Evolutionary conservation across 2,888 invertebrate species (phyloP).

Genomic region (Machimus atricapillus): DNA sequence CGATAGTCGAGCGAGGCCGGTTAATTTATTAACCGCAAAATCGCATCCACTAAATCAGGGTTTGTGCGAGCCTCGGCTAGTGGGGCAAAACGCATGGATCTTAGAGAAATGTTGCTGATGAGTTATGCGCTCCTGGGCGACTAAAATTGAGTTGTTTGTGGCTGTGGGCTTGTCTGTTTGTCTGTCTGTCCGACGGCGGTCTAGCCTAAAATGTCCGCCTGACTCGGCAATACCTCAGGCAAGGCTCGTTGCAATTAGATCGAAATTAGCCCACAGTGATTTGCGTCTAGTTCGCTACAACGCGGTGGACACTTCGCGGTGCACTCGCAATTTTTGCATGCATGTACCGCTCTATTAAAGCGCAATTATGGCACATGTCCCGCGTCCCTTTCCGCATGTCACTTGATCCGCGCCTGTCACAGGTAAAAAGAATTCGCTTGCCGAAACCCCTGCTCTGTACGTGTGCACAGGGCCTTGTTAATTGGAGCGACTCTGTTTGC

Average conservation of each 20-base stretch:
- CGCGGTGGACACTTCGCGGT: not conserved
- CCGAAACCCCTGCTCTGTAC: not conserved
- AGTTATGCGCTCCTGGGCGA: constrained; percentile 1
- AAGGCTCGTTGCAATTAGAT: not conserved
- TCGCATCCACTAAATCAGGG: not conserved
- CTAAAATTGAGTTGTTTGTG: constrained; percentile 20
- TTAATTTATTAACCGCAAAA: not conserved
- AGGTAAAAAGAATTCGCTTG: not conserved
- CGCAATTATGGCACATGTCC: not conserved
- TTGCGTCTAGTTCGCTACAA: not conserved
- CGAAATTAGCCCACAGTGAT: not conserved
- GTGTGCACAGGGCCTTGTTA: not conserved
- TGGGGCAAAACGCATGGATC: not conserved
- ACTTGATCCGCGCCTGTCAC: not conserved
- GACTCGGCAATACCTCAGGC: not conserved
- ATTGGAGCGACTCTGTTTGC: not conserved
- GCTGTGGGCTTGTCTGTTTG: not conserved
- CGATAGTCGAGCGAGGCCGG: not conserved
- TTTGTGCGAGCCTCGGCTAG: not conserved
- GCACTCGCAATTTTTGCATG: not conserved
- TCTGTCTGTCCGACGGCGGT: not conserved
- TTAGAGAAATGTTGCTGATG: constrained; percentile 1
- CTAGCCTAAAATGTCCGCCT: not conserved
- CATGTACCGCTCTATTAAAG: constrained; percentile 6
- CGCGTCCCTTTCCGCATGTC: not conserved